Conservation (phyloP, 2,888 invertebrate species). For the Temnothorax unifasciatus region DNA sequence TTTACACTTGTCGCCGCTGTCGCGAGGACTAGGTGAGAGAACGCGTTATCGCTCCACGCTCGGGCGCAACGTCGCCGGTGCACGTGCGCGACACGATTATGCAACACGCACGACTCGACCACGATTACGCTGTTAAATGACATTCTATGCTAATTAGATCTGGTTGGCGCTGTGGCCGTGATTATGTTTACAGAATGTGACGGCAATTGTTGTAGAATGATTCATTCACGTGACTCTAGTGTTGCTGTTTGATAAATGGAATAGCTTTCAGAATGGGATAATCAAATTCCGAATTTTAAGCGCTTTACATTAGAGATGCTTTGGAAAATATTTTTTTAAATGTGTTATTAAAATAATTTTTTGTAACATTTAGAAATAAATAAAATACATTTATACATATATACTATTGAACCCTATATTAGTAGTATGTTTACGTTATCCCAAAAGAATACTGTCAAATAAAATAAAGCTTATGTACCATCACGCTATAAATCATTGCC, state of each 20-base stretch:
- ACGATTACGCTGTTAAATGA: constrained; percentile 29
- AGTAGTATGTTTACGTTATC: neutral
- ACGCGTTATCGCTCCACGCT: constrained; percentile 31
- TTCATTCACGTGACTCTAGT: neutral
- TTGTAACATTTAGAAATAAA: neutral
- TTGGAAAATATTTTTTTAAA: neutral
- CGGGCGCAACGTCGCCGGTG: constrained; percentile 2
- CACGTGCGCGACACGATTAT: constrained; percentile 36
- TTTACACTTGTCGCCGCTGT: constrained; percentile 44
- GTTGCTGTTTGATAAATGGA: neutral
- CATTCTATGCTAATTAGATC: constrained; percentile 43
- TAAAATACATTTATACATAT: neutral
- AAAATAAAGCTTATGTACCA: neutral
- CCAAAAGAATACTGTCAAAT: neutral
- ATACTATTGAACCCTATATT: neutral
- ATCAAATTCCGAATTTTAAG: neutral
- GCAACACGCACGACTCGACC: constrained; percentile 3
- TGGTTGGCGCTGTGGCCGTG: neutral
- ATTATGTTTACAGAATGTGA: constrained; percentile 11
- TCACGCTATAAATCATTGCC: neutral
- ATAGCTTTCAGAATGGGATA: neutral
- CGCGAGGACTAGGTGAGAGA: constrained; percentile 19
- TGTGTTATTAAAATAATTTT: neutral
- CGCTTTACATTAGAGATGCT: neutral
- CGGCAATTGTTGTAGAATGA: neutral